phyloP scores from a whole-genome alignment of 1,140 invertebrate genomes.

The Philaenus spumarius region DNA sequence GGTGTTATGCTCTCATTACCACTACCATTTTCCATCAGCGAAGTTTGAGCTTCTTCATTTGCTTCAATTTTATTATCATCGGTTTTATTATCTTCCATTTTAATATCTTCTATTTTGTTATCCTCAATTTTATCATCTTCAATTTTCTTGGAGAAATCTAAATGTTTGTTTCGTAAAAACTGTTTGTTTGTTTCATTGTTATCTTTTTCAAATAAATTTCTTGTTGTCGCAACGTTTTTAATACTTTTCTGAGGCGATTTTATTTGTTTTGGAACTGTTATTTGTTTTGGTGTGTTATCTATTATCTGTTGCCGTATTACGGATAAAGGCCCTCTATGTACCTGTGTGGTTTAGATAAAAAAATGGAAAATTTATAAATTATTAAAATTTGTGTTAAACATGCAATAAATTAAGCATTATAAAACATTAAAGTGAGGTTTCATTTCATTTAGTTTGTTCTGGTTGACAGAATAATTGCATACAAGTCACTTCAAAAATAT shows the following conservation, averaged over 20 bases:
- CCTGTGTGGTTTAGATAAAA: slow-evolving; percentile 9
- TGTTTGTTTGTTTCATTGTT: slow-evolving; percentile 27
- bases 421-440: too few relatives aligned
- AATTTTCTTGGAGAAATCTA: slow-evolving; percentile 12
- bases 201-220: slow-evolving; percentile 24
- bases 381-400: too few relatives aligned
- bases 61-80: slow-evolving; percentile 26
- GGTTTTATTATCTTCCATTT: slow-evolving; percentile 32
- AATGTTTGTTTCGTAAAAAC: slow-evolving; percentile 20
- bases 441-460: too few relatives aligned
- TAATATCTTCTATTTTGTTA: slow-evolving; percentile 29
- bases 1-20: slow-evolving; percentile 32
- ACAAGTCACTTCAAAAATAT: too few relatives aligned
- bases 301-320: slow-evolving; percentile 36
- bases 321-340: slow-evolving; percentile 42
- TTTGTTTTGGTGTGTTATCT: slow-evolving; percentile 19
- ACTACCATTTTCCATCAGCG: too few relatives aligned
- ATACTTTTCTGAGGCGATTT: slow-evolving; percentile 16
- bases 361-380: too few relatives aligned
- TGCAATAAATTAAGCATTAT: too few relatives aligned
- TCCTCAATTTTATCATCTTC: slow-evolving; percentile 32
- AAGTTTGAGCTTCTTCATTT: not conserved
- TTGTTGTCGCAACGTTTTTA: slow-evolving; percentile 20
- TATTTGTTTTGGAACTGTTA: slow-evolving; percentile 14
- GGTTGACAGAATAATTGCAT: too few relatives aligned